phyloP scores from a whole-genome alignment of 2,113 vertebrate genomes.

The Centropus unirufus region DNA sequence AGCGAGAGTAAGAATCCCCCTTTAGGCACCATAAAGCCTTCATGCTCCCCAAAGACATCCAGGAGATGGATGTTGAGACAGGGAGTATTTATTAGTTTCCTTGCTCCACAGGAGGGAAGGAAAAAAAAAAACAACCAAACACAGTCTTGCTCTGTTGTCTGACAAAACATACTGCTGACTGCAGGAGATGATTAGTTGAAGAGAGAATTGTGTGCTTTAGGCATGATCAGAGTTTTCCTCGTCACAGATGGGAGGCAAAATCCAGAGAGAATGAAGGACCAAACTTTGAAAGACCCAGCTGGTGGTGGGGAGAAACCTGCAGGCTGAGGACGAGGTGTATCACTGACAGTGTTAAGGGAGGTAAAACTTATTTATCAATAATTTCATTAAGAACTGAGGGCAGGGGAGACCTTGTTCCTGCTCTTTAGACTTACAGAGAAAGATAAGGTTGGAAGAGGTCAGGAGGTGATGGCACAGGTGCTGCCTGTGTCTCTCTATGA shows the following conservation, averaged over 20 bases:
- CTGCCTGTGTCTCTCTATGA: background rate
- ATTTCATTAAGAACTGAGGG: background rate
- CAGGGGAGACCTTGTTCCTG: background rate
- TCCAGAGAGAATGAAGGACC: background rate
- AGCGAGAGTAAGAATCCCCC: background rate
- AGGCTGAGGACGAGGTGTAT: fast-evolving
- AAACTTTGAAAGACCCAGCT: background rate
- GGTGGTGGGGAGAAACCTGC: background rate
- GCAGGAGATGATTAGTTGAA: background rate
- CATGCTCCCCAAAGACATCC: background rate
- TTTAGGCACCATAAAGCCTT: background rate
- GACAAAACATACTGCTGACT: background rate
- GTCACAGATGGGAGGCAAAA: background rate
- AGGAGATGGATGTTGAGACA: background rate
- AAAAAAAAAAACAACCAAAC: background rate
- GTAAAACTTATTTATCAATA: background rate
- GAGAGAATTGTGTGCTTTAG: background rate
- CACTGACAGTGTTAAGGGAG: background rate
- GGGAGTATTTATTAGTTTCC: background rate
- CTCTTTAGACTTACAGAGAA: background rate
- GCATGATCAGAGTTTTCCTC: background rate
- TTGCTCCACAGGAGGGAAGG: background rate
- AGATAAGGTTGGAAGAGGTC: background rate
- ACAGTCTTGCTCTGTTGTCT: background rate
- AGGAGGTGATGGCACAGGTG: fast-evolving